Percentiles rank a stretch among this genome's conserved stretches.
Conservation (phyloP, 2,113 vertebrate genomes). For the Heteronetta atricapilla region DNA sequence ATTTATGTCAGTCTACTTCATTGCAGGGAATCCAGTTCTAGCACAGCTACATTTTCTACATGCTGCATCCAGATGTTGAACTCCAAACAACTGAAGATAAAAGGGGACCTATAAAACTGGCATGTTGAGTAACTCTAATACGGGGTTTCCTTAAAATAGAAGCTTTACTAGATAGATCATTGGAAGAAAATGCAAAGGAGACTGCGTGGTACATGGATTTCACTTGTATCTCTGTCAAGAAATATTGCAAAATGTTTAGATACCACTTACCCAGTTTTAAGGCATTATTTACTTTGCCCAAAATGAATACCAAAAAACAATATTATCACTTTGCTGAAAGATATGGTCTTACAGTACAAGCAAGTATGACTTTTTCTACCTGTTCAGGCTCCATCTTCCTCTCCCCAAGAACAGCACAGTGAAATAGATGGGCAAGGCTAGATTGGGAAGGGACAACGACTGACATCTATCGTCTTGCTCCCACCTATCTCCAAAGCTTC, state of each 20-base stretch:
- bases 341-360: background rate
- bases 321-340: background rate
- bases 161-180: background rate
- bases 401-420: rapidly evolving
- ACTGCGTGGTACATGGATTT: rapidly evolving
- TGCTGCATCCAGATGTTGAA: background rate
- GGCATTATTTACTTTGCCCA: background rate
- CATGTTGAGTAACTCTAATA: background rate
- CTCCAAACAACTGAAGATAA: background rate
- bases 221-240: background rate
- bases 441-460: background rate
- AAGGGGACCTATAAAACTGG: background rate
- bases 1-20: background rate
- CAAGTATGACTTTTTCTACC: background rate
- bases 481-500: background rate
- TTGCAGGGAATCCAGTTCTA: background rate
- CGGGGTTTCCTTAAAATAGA: background rate
- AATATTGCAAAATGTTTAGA: background rate
- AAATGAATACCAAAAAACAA: background rate
- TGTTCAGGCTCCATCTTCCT: background rate
- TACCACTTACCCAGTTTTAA: background rate
- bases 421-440: background rate
- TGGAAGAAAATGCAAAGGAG: background rate
- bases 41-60: background rate
- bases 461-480: background rate